phyloP scores from a whole-genome alignment of 2,113 vertebrate species.

The Callithrix jacchus region DNA sequence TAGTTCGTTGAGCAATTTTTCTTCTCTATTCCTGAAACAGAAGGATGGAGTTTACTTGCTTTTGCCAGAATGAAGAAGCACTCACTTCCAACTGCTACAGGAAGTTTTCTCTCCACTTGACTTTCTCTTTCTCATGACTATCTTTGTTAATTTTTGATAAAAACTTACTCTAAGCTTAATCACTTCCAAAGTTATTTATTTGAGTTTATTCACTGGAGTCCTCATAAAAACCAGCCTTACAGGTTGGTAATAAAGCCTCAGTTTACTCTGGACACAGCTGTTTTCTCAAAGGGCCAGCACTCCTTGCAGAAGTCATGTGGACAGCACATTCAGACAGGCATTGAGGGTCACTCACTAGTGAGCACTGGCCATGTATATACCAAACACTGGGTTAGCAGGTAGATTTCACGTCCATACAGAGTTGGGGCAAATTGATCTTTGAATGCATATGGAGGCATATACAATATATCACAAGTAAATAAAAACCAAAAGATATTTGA shows the following conservation, averaged over 20 bases:
- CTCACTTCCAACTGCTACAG: background rate
- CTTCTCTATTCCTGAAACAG: background rate
- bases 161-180: background rate
- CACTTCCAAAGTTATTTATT: background rate
- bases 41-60: background rate
- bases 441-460: background rate
- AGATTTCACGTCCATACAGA: background rate
- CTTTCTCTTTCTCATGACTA: background rate
- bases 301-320: background rate
- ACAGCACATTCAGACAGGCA: background rate
- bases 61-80: background rate
- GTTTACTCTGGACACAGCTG: background rate
- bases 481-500: background rate
- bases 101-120: background rate
- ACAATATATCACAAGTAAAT: background rate
- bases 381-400: background rate
- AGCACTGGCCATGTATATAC: background rate
- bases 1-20: background rate
- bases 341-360: background rate
- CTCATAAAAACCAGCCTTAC: background rate
- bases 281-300: background rate
- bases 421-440: background rate
- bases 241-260: background rate
- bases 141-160: constrained; percentile 12
- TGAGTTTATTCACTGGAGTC: background rate